A percentile compares a stretch with the other conserved stretches of the same genome.
Evolutionary conservation across 2,888 invertebrate species (phyloP).

Genomic region (Platycheirus rosarum): DNA sequence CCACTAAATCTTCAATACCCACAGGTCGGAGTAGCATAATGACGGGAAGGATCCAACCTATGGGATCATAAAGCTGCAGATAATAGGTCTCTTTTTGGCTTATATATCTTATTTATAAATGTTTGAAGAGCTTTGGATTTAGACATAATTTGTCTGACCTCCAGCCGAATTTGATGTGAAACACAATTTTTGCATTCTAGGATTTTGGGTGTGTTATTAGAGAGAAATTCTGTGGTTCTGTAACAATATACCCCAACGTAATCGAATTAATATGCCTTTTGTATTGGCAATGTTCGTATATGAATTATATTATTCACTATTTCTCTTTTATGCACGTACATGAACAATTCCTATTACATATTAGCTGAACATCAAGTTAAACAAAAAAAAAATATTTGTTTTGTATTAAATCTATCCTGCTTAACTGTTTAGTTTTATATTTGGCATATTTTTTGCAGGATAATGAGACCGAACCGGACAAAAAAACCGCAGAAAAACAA

Average conservation of each 20-base stretch:
- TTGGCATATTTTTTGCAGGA: constrained; percentile 81
- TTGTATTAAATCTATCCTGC: constrained; percentile 59
- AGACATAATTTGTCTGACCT: too few species aligned
- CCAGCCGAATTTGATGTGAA: too few species aligned
- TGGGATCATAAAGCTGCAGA: too few species aligned
- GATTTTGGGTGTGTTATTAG: too few species aligned
- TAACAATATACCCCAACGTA: background rate
- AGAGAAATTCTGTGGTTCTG: background rate
- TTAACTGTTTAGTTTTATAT: constrained; percentile 62
- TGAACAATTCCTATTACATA: constrained; percentile 76
- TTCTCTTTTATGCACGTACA: constrained; percentile 74
- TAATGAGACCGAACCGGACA: constrained; percentile 79
- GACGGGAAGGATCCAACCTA: too few species aligned
- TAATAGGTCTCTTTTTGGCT: too few species aligned
- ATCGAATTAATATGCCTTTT: background rate
- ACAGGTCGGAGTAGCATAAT: too few species aligned
- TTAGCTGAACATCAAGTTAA: constrained; percentile 47
- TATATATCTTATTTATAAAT: too few species aligned
- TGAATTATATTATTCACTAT: constrained; percentile 29
- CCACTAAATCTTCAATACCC: too few species aligned
- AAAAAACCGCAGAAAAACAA: constrained; percentile 64
- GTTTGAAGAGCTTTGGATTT: too few species aligned
- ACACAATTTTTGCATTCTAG: too few species aligned
- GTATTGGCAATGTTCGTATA: constrained; percentile 47
- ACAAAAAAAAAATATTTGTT: constrained; percentile 25